phyloP scores from a whole-genome alignment of 1,140 invertebrate species.

The Cotesia typhae region DNA sequence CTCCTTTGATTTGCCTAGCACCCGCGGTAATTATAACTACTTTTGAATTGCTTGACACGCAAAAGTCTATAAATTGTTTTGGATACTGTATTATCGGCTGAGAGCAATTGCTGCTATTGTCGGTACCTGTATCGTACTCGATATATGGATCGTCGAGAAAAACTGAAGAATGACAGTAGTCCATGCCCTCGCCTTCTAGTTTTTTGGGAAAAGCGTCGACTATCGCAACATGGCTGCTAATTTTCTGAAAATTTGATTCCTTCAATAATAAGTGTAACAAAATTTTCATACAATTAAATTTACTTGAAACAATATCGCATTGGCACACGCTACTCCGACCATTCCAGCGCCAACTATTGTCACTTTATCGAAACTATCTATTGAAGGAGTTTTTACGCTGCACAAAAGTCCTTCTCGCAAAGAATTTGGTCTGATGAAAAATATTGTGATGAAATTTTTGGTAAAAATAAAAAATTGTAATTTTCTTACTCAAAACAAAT shows the following conservation, averaged over 20 bases:
- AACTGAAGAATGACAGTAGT: constrained; percentile 66
- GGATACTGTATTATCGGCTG: constrained; percentile 13
- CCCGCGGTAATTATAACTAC: constrained; percentile 71
- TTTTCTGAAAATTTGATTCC: constrained; percentile 53
- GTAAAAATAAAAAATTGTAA: neutral
- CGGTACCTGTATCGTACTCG: constrained; percentile 65
- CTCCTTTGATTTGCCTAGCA: constrained; percentile 67
- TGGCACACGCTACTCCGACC: constrained; percentile 71
- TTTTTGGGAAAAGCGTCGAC: constrained; percentile 70
- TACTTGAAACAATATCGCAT: constrained; percentile 70
- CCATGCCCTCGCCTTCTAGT: constrained; percentile 70
- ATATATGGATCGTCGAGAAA: constrained; percentile 67
- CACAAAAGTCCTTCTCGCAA: constrained; percentile 55
- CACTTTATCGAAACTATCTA: constrained; percentile 63
- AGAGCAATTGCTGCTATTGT: neutral
- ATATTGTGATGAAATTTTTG: constrained; percentile 22
- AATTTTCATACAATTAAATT: constrained; percentile 21
- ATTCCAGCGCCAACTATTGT: constrained; percentile 72
- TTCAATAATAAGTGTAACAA: neutral
- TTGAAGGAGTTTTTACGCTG: constrained; percentile 48
- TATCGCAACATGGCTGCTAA: constrained; percentile 69
- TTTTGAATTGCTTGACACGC: constrained; percentile 68
- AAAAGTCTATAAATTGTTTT: constrained; percentile 64
- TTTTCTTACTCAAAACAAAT: constrained; percentile 42
- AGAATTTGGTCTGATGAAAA: constrained; percentile 39